Base-by-base conservation (phyloP, 2,113 vertebrate species). In the Sinocyclocheilus anophthalmus region DNA sequence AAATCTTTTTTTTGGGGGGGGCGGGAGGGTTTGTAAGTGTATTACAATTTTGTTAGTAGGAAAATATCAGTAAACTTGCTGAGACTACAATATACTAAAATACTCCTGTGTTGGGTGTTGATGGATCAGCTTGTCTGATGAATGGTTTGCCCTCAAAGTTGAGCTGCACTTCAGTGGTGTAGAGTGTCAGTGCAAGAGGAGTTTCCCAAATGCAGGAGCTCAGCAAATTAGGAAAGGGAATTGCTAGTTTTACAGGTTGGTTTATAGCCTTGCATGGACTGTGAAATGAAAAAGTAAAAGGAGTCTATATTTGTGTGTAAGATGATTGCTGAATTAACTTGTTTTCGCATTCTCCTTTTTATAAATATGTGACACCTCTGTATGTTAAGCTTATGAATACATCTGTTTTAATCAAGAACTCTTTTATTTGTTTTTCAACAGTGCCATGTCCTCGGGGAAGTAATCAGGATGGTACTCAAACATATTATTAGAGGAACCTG, bases 111-210 rank as follows among this genome's bases (percentile, higher is more conserved):
- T 61, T 37, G n/a, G n/a, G 59, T 83, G 79, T 45, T 67, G 76
- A 81, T 57, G 76, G 61, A 82, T 59, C 14, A 45, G 9, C 37
- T 42, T 16, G 26, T 55, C 37, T 81, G 39, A 73, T 76, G 48
- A 83, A 83, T 8, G 24, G 53, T 53, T 16, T 88, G 82, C 78
- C 22, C 53, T 22, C 33, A 45, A 90, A 85, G 89, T 14, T 78
- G 89, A 87, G 81, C 89, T 57, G 86, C 84, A 88, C 84, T 30
- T 89, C 83, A 85, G 78, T 8, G 91, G 93, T 91, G 89, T 94
- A 91, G 85, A 75, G 90, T 95, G 93, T 92, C 94, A 93, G 87
- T 93, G 93, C 91, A 94, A 95, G 87, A 88, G 92, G 92, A 94
- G 92, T 93, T 93, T 94, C 92, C 91, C 90, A 90, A 86, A 87